Evolutionary conservation across 2,888 invertebrate genomes (phyloP), one percentile per base, ranked within the genome.

Genomic region (Hoplodrina blanda): DNA sequence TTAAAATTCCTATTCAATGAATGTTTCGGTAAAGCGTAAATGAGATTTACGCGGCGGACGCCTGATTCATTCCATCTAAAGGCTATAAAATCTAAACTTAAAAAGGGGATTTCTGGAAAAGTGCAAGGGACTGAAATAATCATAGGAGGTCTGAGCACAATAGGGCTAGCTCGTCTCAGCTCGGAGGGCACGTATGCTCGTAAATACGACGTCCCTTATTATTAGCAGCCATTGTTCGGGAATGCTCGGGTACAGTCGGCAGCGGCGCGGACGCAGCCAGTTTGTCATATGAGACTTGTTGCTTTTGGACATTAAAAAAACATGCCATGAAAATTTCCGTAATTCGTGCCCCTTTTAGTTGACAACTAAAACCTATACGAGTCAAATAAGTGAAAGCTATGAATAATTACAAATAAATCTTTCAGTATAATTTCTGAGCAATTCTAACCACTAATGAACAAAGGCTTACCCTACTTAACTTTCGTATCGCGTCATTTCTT

Each of bases 121-220:
- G 90, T 92, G 91, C 91, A 88, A 91, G 87, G 89, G 90, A 88
- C 90, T 92, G 91, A 92, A 95, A 94, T 95, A 95, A 95, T 95
- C 95, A 93, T 94, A 95, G 95, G 95, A 95, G 95, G 95, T 95
- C 95, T 90, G 82, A 83, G 92, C 90, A 95, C 95, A 96, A 96
- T 95, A 93, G 94, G 91, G 89, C 90, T 91, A 89, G 92, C 92
- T 92, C 94, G 93, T 95, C 94, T 91, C 91, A 91, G 91, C 91
- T 91, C 89, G 86, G 90, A 92, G 91, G 91, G 95, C 96, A 96
- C 96, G 95, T 96, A 95, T 93, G 93, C 89, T 95, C 96, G 93
- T 95, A 95, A 95, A 96, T 95, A 95, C 94, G 91, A 90, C 91
- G 93, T 93, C 90, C 93, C 93, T 94, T 95, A 95, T 96, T 96